phyloP scores from a whole-genome alignment of 2,888 invertebrate genomes.

The Euzetes globulus region DNA sequence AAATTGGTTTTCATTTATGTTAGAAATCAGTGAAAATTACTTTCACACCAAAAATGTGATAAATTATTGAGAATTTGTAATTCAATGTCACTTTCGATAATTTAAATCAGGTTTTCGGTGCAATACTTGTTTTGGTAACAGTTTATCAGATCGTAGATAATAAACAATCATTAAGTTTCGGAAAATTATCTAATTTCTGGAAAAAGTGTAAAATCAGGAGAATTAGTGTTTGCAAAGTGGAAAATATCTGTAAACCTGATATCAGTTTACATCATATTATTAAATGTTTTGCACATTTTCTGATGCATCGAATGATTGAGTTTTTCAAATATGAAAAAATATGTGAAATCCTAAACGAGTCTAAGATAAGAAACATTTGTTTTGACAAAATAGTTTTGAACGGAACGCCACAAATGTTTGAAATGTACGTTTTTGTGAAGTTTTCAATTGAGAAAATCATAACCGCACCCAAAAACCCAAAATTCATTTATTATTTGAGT shows the following conservation, averaged over 20 bases:
- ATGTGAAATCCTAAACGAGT: neutral
- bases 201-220: too few relatives aligned
- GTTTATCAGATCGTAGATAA: too few relatives aligned
- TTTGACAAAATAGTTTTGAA: neutral
- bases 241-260: neutral
- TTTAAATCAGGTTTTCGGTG: too few relatives aligned
- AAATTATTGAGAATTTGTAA: neutral
- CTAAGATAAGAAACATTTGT: constrained; percentile 9
- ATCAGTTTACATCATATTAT: neutral
- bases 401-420: neutral
- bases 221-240: too few relatives aligned
- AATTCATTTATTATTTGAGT: constrained; percentile 16
- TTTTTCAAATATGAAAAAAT: neutral
- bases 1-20: too few relatives aligned
- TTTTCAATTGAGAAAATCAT: neutral
- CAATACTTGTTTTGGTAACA: too few relatives aligned
- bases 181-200: too few relatives aligned
- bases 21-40: too few relatives aligned
- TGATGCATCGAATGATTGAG: neutral
- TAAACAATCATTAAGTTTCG: too few relatives aligned
- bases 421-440: too few relatives aligned
- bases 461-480: constrained; percentile 20
- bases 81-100: too few relatives aligned
- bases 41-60: neutral
- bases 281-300: neutral